A percentile compares a stretch with the other conserved stretches of the same genome.
Conservation (phyloP, 2,888 invertebrate genomes). For the Chironomus tentans region DNA sequence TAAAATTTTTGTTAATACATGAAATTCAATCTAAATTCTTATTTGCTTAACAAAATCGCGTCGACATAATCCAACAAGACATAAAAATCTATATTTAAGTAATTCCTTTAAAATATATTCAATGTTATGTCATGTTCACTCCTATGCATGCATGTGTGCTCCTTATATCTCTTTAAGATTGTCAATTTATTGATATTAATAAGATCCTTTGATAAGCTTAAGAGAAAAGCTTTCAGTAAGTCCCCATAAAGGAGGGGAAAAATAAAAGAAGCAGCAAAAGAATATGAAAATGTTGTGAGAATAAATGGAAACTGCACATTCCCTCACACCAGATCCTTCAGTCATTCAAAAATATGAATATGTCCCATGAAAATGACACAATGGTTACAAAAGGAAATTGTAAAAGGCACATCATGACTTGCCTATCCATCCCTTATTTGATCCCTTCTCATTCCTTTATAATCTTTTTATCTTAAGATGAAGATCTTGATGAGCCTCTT, state of each 20-base stretch:
- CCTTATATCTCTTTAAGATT: background rate
- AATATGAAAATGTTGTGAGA: background rate
- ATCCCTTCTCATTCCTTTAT: background rate
- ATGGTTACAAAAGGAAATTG: background rate
- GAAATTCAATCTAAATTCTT: no score
- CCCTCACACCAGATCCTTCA: no score
- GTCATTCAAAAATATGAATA: no score
- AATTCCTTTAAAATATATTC: background rate
- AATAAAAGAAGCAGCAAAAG: no score
- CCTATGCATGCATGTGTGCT: background rate
- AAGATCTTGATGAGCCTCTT: no score
- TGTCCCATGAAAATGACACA: background rate
- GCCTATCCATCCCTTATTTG: background rate
- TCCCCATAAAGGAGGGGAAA: background rate
- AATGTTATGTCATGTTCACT: background rate
- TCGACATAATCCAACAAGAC: no score
- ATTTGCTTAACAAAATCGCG: no score
- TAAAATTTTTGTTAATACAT: no score
- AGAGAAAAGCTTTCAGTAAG: conserved; percentile 10
- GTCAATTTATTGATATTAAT: conserved; percentile 24
- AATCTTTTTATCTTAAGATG: no score
- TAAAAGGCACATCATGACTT: background rate
- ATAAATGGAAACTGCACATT: background rate
- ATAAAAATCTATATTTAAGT: background rate
- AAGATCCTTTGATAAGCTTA: conserved; percentile 17